Base-by-base conservation (phyloP, 2,888 invertebrate genomes). In the Dicycla oo region DNA sequence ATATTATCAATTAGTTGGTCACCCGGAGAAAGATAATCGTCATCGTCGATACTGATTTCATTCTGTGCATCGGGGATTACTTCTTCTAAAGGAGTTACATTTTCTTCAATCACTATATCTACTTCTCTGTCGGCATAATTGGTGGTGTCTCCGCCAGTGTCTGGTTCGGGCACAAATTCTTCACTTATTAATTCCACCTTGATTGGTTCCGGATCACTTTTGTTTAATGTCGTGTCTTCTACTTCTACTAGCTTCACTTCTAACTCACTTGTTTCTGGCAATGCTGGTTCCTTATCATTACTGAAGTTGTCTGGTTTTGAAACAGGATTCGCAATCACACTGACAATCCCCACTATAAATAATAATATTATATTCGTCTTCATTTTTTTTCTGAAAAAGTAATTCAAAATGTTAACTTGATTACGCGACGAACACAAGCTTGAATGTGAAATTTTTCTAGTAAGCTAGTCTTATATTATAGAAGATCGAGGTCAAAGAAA, bases 401-500 rank as follows among this genome's bases (percentile, higher is more conserved):
- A 53, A 23, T 38, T 58, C 13, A 68, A 70, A 81, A 72, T 51
- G 38, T 56, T 57, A 15, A 61, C 61, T 86, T 65, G 68, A 53
- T 66, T 57, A 56, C 60, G 45, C 53, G 61, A 26, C 66, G 23
- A 56, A 83, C 73, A 75, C 57, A 20, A 64, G 18, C 53, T 68
- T 64, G 67, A 87, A 75, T 85, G 81, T 84, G 81, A 79, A 56
- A 53, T 69, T 49, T 80, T 79, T 81, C 72, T 75, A 68, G 69
- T 72, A 71, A 70, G 61, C 73, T 80, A 71, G 86, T 79, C 87
- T 94, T 94, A 91, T 95, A 95, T 93, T 87, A 82, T 66, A 68
- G 43, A 73, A 76, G 71, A 92, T 90, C 85, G 90, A 84, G 94
- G 95, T 89, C 94, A 86, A 92, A 94, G 93, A 95, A 94, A 94